A percentile compares a stretch with the other conserved stretches of the same genome.
These are phyloP conservation scores for Felis catus DNA, from an alignment of 2,113 vertebrate genomes.

Conservation along the genomic window DNA sequence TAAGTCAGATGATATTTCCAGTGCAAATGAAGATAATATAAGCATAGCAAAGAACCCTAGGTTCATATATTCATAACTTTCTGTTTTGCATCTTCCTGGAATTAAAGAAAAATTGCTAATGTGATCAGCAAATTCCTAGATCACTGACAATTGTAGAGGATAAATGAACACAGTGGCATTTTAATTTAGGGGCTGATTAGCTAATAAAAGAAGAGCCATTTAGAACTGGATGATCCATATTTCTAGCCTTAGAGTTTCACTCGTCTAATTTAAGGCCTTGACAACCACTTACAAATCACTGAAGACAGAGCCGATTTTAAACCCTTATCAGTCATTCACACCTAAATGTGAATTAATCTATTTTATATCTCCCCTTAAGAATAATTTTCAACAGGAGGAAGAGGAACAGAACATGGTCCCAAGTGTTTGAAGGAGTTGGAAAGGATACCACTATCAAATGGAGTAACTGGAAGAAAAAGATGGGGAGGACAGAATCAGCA, in stretches of 20 bases:
- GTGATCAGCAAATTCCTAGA: conserved; percentile 60
- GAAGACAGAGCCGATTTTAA: neutral
- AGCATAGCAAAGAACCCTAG: neutral
- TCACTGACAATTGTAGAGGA: conserved; percentile 35
- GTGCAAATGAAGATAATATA: neutral
- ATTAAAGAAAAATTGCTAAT: conserved; percentile 60
- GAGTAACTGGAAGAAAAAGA: neutral
- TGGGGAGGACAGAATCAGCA: neutral
- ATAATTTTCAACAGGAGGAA: neutral
- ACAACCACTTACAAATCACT: neutral
- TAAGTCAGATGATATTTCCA: neutral
- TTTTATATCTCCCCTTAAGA: neutral
- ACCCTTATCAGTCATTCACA: neutral
- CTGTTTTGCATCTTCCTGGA: conserved; percentile 38
- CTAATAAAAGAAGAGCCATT: conserved; percentile 54
- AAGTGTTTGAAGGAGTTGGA: neutral
- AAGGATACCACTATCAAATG: neutral
- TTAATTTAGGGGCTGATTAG: conserved; percentile 56
- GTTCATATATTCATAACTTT: neutral
- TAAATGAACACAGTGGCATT: conserved; percentile 53
- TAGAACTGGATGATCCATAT: neutral
- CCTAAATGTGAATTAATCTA: neutral
- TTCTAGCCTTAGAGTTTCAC: neutral
- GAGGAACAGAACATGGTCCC: neutral
- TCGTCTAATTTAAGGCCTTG: neutral